Evolutionary conservation across 1,140 invertebrate genomes (phyloP), one percentile per base, ranked within the genome.

Genomic region (Rhagoletis zephyria): DNA sequence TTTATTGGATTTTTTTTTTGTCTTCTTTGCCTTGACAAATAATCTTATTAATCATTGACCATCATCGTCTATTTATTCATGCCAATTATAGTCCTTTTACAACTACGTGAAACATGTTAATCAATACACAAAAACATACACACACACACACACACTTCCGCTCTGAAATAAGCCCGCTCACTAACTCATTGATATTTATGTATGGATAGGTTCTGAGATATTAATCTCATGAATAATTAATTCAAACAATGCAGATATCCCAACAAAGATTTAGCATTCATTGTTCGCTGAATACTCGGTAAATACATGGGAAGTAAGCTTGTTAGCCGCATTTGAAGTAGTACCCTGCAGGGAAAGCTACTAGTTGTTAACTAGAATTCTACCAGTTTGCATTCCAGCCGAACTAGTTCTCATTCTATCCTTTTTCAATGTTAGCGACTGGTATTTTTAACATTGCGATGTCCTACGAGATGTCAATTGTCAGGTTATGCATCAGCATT

Each of bases 191-290:
- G 67, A 16, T 74, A 10, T 45, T 12, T 40, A 74, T 74, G 4
- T 74, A 10, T 45, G 42, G 40, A 74, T 74, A 16, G 45, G 30
- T 74, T 45, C 42, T 48, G 42, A 14, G 67, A 45, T 48, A 45
- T 74, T 74, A 74, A 45, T 56, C 67, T 74, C 67, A 74, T 74
- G 67, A 74, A 48, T 74, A 74, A 74, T 74, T 74, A 74, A 74
- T 74, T 45, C 45, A 14, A 45, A 48, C 67, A 74, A 16, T 74
- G 67, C 14, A 56, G 10, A 56, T 30, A 42, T 67, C 67, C 40
- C 67, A 74, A 45, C 5, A 45, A 48, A 74, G 40, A 16, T 45
- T 48, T 74, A 45, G 67, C 67, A 16, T 48, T 40, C 67, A 16
- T 48, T 40, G 14, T 56, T 56, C 5, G 14, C 67, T 74, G 67